phyloP scores from a whole-genome alignment of 2,113 vertebrate genomes.

The Petromus typicus region DNA sequence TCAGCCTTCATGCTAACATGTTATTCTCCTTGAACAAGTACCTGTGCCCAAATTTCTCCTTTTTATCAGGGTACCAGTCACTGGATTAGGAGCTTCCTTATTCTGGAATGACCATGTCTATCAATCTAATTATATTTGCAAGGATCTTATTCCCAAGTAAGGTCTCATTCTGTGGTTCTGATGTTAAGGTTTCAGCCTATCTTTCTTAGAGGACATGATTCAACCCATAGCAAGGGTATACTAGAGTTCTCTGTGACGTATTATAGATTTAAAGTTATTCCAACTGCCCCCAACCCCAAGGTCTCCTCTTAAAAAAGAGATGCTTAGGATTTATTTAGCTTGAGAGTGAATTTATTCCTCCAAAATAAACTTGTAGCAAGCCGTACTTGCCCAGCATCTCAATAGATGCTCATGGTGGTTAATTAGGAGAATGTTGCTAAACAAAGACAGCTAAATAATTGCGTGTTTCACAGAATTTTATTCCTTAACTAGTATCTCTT shows the following conservation, averaged over 20 bases:
- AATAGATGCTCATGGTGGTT: slow-evolving; percentile 57
- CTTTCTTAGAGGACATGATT: neutral
- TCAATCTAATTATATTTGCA: neutral
- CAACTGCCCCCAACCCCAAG: accelerated
- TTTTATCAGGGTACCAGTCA: neutral
- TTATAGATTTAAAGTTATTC: neutral
- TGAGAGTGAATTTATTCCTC: slow-evolving; percentile 36
- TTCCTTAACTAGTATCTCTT: slow-evolving; percentile 79
- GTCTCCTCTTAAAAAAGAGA: neutral
- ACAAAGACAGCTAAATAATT: slow-evolving; percentile 81
- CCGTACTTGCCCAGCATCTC: slow-evolving; percentile 63
- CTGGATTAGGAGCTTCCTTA: no score
- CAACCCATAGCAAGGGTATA: neutral
- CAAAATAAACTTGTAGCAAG: slow-evolving; percentile 25
- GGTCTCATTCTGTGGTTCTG: neutral
- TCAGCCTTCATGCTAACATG: neutral
- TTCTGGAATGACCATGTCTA: neutral
- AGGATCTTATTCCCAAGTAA: neutral
- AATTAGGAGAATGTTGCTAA: slow-evolving; percentile 81
- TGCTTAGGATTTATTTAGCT: slow-evolving; percentile 16
- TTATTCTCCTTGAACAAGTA: neutral
- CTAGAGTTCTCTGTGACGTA: neutral
- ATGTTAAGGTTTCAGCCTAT: neutral
- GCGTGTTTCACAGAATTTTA: slow-evolving; percentile 72
- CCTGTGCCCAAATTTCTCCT: neutral